A percentile compares a stretch with the other conserved stretches of the same genome.
Conservation (phyloP, 2,888 invertebrate species). For the Eilema caniola region DNA sequence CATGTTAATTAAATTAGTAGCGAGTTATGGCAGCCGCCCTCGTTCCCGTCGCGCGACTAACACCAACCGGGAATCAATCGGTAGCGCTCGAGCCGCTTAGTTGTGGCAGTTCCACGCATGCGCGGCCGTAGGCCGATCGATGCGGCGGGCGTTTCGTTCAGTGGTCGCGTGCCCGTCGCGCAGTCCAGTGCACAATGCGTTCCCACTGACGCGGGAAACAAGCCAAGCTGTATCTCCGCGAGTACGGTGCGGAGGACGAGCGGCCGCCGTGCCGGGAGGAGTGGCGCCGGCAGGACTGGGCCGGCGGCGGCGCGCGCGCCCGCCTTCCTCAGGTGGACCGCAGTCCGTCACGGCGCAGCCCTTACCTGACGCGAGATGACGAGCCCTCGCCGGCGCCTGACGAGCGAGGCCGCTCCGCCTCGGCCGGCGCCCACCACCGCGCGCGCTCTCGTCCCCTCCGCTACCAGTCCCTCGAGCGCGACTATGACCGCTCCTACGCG, state of each 20-base stretch:
- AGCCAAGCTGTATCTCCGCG: conserved; percentile 86
- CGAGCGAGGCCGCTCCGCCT: conserved; percentile 92
- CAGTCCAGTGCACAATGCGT: conserved; percentile 78
- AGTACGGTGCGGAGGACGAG: conserved; percentile 86
- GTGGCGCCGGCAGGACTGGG: conserved; percentile 84
- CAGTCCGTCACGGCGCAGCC: conserved; percentile 94
- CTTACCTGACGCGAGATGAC: conserved; percentile 92
- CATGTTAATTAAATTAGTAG: conserved; percentile 51
- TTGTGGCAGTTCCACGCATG: conserved; percentile 58
- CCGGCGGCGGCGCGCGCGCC: conserved; percentile 84
- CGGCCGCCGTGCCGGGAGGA: conserved; percentile 84
- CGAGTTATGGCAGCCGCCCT: conserved; percentile 41
- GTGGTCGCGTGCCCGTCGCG: conserved; percentile 85
- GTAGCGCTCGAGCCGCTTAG: conserved; percentile 72
- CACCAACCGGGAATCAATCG: conserved; percentile 60
- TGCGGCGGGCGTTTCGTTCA: conserved; percentile 74
- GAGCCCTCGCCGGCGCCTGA: conserved; percentile 94
- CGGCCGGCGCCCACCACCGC: conserved; percentile 91
- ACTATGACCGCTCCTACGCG: conserved; percentile 95
- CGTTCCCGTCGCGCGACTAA: conserved; percentile 44
- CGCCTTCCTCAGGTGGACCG: conserved; percentile 95
- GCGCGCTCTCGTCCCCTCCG: conserved; percentile 92
- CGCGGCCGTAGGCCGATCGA: conserved; percentile 76
- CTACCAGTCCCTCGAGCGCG: conserved; percentile 92
- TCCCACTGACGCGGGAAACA: conserved; percentile 82